A percentile compares a stretch with the other conserved stretches of the same genome.
Evolutionary conservation across 2,113 vertebrate species (phyloP).

Genomic region (Psittacula cyanocephala): DNA sequence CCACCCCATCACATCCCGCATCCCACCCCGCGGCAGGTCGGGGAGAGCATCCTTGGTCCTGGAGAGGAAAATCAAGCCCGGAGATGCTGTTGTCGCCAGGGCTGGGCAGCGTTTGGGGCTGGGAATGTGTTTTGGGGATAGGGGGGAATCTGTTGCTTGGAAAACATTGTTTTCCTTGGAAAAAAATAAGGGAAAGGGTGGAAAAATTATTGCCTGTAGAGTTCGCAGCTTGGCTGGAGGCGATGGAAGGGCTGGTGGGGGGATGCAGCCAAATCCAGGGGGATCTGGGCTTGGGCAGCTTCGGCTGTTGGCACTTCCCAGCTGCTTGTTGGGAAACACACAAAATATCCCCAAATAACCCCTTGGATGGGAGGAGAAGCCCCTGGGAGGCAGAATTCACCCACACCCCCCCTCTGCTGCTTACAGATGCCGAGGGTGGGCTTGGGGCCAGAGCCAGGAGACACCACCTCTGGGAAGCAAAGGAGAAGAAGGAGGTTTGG

Average conservation of each 20-base stretch:
- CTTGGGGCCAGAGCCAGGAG: neutral
- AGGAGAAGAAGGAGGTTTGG: accelerated
- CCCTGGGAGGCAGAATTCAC: neutral
- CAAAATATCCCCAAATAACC: neutral
- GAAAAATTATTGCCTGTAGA: constrained; percentile 50
- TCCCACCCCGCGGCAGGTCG: accelerated
- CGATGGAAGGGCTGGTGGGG: accelerated
- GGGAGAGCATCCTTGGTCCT: neutral
- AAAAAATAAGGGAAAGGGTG: neutral
- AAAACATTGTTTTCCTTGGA: neutral
- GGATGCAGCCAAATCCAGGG: neutral
- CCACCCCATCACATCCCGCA: neutral
- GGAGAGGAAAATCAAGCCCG: neutral
- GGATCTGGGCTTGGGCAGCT: neutral
- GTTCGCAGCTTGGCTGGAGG: neutral
- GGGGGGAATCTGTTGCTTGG: neutral
- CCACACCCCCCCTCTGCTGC: neutral
- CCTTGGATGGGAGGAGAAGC: neutral
- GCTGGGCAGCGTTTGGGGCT: neutral
- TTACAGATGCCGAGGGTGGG: neutral
- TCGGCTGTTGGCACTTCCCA: accelerated
- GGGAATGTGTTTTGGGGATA: neutral
- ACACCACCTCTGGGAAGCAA: neutral
- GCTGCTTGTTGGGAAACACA: neutral
- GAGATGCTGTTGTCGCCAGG: neutral